These are phyloP conservation scores for Drosophila malerkotliana DNA, from an alignment of 1,140 invertebrate species.

Conservation along the genomic window DNA sequence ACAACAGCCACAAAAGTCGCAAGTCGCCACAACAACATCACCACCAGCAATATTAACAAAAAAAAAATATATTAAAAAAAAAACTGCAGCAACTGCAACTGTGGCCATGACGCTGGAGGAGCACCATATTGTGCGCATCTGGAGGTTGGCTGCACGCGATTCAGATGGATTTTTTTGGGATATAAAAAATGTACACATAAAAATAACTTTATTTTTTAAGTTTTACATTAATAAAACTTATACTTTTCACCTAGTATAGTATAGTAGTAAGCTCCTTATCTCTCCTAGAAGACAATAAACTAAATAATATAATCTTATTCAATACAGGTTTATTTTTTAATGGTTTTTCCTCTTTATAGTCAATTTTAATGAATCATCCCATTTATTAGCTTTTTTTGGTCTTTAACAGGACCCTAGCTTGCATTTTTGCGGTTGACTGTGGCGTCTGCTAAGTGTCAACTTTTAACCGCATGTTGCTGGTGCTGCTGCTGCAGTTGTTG, in stretches of 20 bases:
- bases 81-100: conserved; percentile 39
- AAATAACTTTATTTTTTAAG: neutral
- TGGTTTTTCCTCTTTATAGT: neutral
- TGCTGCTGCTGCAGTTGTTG: neutral
- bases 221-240: neutral
- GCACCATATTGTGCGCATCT: conserved; percentile 78
- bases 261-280: no score
- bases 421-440: conserved; percentile 50
- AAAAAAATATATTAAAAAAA: conserved; percentile 7
- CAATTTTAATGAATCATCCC: conserved; percentile 21
- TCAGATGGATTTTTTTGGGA: conserved; percentile 13
- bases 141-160: conserved; percentile 54
- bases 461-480: conserved; percentile 52
- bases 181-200: conserved; percentile 2
- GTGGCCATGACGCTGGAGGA: conserved; percentile 57
- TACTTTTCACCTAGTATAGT: neutral
- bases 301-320: no score
- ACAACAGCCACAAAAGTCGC: conserved; percentile 48
- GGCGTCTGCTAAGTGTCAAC: conserved; percentile 77
- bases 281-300: no score
- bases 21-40: conserved; percentile 10
- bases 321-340: neutral
- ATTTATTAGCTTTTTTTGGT: conserved; percentile 22
- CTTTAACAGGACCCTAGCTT: conserved; percentile 7
- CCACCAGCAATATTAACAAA: conserved; percentile 18